Evolutionary conservation across 2,888 invertebrate genomes (phyloP).

Genomic region (Lasiommata megera): DNA sequence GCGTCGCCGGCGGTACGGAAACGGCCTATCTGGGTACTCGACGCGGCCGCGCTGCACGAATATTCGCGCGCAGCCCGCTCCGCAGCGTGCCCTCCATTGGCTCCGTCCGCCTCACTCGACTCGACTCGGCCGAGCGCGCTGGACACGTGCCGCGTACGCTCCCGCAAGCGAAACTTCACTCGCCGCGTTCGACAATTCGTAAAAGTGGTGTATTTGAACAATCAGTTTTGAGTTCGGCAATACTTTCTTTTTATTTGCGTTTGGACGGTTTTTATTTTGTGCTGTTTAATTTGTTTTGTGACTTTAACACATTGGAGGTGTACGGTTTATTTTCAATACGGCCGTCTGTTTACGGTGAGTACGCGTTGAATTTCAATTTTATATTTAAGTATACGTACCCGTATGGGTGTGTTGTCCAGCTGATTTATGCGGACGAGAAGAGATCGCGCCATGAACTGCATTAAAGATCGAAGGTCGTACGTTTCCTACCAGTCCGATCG

Average conservation of each 20-base stretch:
- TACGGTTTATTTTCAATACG: slow-evolving; percentile 67
- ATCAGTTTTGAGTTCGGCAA: slow-evolving; percentile 48
- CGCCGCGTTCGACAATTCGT: slow-evolving; percentile 56
- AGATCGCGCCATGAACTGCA: slow-evolving; percentile 64
- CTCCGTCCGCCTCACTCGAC: slow-evolving; percentile 69
- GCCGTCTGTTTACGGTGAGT: slow-evolving; percentile 74
- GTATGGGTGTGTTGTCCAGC: slow-evolving; percentile 52
- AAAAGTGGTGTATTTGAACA: slow-evolving; percentile 65
- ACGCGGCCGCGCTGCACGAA: slow-evolving; percentile 19
- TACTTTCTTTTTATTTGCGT: slow-evolving; percentile 53
- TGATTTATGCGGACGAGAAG: slow-evolving; percentile 64
- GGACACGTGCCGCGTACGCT: slow-evolving; percentile 56
- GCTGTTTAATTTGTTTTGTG: slow-evolving; percentile 74
- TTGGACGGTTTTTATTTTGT: slow-evolving; percentile 67
- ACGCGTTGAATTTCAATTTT: slow-evolving; percentile 66
- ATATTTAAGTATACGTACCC: slow-evolving; percentile 43
- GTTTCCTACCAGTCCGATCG: slow-evolving; percentile 48
- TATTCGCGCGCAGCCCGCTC: slow-evolving; percentile 25
- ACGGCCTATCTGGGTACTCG: slow-evolving; percentile 36
- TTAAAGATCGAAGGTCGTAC: slow-evolving; percentile 63
- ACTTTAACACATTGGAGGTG: slow-evolving; percentile 67
- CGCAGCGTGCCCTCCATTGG: slow-evolving; percentile 30
- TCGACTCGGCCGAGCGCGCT: slow-evolving; percentile 53
- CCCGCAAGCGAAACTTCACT: slow-evolving; percentile 62
- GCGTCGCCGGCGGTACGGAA: slow-evolving; percentile 44